Evolutionary conservation across 2,113 vertebrate genomes (phyloP), one percentile per base, ranked within the genome.

Genomic region (Girardinichthys multiradiatus): DNA sequence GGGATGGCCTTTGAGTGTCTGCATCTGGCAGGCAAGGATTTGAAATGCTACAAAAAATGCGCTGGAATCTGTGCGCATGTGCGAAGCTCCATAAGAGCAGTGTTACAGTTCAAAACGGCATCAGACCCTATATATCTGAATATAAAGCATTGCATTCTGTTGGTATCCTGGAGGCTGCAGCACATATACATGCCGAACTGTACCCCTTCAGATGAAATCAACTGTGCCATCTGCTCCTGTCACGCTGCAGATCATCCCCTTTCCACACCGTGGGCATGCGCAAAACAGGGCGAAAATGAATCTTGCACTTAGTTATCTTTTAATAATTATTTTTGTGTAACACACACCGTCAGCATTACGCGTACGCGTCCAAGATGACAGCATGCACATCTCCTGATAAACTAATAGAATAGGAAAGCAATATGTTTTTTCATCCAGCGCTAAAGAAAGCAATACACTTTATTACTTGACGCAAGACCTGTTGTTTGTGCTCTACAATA

Each of bases 51-150:
- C 8, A 19, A 15, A 5, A 15, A 7, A 39, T 42, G 15, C 5
- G 4, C 15, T 39, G 37, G 26, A 61, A 33, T 77, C 5, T 70
- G 74, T 80, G 79, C 76, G 62, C 68, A 79, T 48, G 39, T 26
- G 73, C 72, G 80, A 72, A 81, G 69, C 82, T 80, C 89, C 87
- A 79, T 77, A 72, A 79, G 28, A 75, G 67, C 58, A 77, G 58
- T 27, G 42, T 67, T 63, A 59, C 59, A 82, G 60, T 68, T 60
- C 72, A 6, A 81, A 80, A 86, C 87, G 86, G 90, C 39, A 42
- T 39, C 37, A 42, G 65, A 73, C 68, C 76, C 61, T 82, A 82
- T 70, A 87, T 84, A 90, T 91, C 88, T 88, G 89, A 91, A 91
- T 87, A 87, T 83, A 87, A 86, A 80, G 77, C 88, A 14, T 45